A percentile compares a stretch with the other conserved stretches of the same genome.
Evolutionary conservation across 2,888 invertebrate species (phyloP).

Genomic region (Ectemnius cavifrons): DNA sequence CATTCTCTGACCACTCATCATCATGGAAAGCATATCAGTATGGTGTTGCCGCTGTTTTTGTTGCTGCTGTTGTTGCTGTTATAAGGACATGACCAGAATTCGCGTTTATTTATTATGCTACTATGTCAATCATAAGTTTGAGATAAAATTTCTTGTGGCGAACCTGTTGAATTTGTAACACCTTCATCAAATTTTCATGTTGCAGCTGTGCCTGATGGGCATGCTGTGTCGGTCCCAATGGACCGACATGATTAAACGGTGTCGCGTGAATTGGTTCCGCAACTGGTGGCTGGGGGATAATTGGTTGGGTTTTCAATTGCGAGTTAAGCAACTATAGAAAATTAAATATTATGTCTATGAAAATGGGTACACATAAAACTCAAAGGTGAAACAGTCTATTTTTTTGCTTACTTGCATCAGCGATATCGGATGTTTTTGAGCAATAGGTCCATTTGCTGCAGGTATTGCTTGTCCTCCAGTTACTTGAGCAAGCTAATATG

Average conservation of each 20-base stretch:
- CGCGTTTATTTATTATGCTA: too few relatives aligned
- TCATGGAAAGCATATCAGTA: conserved; percentile 80
- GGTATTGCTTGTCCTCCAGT: conserved; percentile 84
- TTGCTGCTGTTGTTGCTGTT: conserved; percentile 74
- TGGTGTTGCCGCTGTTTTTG: conserved; percentile 72
- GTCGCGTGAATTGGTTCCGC: conserved; percentile 64
- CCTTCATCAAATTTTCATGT: conserved; percentile 78
- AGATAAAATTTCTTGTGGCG: conserved; percentile 10
- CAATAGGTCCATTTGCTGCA: conserved; percentile 80
- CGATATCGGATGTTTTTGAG: conserved; percentile 72
- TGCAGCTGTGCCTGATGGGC: conserved; percentile 76
- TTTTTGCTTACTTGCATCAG: conserved; percentile 78
- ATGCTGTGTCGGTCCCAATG: conserved; percentile 74
- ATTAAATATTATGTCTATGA: conserved; percentile 10
- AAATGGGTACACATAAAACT: background rate
- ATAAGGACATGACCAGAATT: conserved; percentile 37
- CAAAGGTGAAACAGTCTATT: background rate
- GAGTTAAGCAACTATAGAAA: conserved; percentile 69
- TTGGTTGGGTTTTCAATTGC: conserved; percentile 67
- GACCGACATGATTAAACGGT: conserved; percentile 72
- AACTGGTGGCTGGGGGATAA: conserved; percentile 58
- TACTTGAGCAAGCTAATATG: conserved; percentile 83
- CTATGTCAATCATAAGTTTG: too few relatives aligned
- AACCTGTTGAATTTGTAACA: conserved; percentile 80
- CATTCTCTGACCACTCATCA: conserved; percentile 81